These are phyloP conservation scores for Pomacea maculata DNA, from an alignment of 1,140 invertebrate species.

Conservation along the genomic window DNA sequence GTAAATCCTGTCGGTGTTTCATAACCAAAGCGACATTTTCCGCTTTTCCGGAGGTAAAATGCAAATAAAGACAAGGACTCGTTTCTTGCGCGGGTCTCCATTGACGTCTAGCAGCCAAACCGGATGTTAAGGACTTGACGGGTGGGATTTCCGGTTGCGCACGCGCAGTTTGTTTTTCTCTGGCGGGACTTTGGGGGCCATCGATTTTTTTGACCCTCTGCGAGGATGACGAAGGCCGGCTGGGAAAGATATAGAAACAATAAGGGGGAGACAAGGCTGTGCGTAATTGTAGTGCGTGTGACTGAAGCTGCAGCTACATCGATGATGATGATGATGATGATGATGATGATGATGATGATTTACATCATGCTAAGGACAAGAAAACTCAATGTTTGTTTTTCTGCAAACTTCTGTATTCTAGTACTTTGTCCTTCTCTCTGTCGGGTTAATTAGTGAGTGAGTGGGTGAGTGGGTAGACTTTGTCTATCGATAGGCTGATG, in stretches of 20 bases:
- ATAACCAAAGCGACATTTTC: too few species aligned
- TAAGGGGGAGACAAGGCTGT: too few species aligned
- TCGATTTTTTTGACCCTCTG: neutral
- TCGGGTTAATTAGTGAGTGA: neutral
- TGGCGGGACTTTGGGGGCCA: neutral
- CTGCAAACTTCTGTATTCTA: neutral
- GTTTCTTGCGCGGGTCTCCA: neutral
- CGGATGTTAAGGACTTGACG: conserved; percentile 1
- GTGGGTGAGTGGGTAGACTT: too few species aligned
- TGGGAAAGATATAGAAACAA: too few species aligned
- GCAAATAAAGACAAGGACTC: neutral
- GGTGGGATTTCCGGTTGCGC: conserved; percentile 4
- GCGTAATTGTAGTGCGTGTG: too few species aligned
- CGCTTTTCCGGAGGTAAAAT: neutral
- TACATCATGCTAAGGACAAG: neutral
- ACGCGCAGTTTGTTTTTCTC: conserved; percentile 11
- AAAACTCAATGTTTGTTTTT: neutral
- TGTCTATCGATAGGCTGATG: too few species aligned
- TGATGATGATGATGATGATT: too few species aligned
- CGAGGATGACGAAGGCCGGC: neutral
- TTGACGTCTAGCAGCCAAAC: conserved; percentile 1
- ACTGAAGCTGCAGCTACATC: too few species aligned
- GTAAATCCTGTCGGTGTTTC: too few species aligned
- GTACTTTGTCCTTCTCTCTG: neutral
- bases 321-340: too few species aligned